phyloP scores from a whole-genome alignment of 1,140 invertebrate species.

The Acromyrmex charruanus region DNA sequence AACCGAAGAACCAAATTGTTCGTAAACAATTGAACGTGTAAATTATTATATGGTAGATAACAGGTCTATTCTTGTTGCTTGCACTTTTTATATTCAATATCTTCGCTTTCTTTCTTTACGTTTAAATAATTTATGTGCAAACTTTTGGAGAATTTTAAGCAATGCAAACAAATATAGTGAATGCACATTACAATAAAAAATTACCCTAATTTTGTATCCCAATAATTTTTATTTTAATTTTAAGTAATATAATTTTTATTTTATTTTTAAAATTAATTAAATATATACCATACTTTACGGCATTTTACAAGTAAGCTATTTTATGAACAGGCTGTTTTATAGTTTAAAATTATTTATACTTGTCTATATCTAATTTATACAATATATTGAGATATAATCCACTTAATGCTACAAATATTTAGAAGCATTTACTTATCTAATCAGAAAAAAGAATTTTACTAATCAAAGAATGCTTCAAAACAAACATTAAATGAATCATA shows the following conservation, averaged over 20 bases:
- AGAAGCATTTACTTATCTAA: too few relatives aligned
- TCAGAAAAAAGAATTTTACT: too few relatives aligned
- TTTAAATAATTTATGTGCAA: too few relatives aligned
- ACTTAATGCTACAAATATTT: too few relatives aligned
- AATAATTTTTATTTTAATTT: not conserved
- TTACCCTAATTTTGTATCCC: not conserved
- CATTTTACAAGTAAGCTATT: not conserved
- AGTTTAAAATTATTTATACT: not conserved
- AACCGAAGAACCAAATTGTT: not conserved
- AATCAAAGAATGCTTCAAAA: too few relatives aligned
- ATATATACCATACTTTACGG: not conserved
- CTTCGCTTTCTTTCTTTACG: too few relatives aligned
- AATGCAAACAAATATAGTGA: too few relatives aligned
- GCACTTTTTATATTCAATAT: too few relatives aligned
- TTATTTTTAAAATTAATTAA: not conserved
- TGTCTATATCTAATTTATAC: not conserved
- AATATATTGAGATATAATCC: too few relatives aligned
- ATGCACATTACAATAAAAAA: not conserved
- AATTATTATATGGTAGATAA: not conserved
- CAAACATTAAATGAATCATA: too few relatives aligned
- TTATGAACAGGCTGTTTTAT: not conserved
- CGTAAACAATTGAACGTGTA: not conserved
- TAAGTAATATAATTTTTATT: not conserved
- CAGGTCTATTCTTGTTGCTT: not conserved
- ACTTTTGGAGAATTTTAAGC: too few relatives aligned